phyloP scores from a whole-genome alignment of 2,797 vertebrate genomes.

The Rhodeus uyekii region DNA sequence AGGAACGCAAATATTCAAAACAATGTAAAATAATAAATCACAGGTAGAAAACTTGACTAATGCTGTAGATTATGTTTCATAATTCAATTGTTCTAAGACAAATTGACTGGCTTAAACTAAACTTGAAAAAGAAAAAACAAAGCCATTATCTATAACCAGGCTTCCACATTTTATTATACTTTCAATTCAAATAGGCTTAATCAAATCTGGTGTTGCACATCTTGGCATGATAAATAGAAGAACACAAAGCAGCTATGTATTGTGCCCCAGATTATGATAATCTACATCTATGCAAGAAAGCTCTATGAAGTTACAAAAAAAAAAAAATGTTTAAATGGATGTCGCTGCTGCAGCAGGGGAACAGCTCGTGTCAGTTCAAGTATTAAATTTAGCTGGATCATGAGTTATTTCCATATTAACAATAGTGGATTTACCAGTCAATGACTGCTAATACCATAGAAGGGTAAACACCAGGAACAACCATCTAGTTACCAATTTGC shows the following conservation, averaged over 20 bases:
- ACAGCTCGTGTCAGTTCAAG: not conserved
- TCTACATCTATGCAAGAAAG: slow-evolving; percentile 69
- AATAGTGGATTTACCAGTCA: slow-evolving; percentile 50
- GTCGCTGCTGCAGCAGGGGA: slow-evolving; percentile 7
- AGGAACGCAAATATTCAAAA: not conserved
- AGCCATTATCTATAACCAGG: slow-evolving; percentile 61
- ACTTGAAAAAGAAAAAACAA: not conserved
- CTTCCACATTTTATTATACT: slow-evolving; percentile 78
- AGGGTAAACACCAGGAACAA: slow-evolving; percentile 53
- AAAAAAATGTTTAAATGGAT: slow-evolving; percentile 22
- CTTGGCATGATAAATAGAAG: slow-evolving; percentile 76
- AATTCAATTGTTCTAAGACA: not conserved
- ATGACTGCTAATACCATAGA: slow-evolving; percentile 43
- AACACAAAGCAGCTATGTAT: slow-evolving; percentile 72
- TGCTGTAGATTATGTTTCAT: not conserved
- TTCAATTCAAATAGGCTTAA: slow-evolving; percentile 71
- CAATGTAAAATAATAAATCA: not conserved
- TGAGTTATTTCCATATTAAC: slow-evolving; percentile 10
- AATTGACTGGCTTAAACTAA: not conserved
- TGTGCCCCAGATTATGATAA: slow-evolving; percentile 74
- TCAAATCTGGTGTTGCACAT: slow-evolving; percentile 74
- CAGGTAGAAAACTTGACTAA: not conserved
- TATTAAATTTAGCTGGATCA: slow-evolving; percentile 21
- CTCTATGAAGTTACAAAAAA: slow-evolving; percentile 44
- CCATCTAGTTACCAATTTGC: slow-evolving; percentile 47